Percentiles rank a stretch among this genome's conserved stretches.
These are phyloP conservation scores for Xiphophorus birchmanni DNA, from an alignment of 2,797 vertebrate genomes.

Conservation along the genomic window DNA sequence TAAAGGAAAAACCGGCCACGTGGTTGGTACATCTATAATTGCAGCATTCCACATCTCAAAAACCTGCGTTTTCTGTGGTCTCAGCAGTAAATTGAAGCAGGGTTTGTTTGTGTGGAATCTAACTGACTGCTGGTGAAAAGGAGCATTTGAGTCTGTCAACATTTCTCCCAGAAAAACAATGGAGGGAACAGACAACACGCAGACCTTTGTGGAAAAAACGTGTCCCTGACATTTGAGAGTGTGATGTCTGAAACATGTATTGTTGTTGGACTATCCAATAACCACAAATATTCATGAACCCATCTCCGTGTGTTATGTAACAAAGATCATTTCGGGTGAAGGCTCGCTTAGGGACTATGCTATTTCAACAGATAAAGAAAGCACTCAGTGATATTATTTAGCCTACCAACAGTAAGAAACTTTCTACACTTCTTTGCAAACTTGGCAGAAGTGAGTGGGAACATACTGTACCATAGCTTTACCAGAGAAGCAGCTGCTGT, in stretches of 20 bases:
- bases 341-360: constrained; percentile 8
- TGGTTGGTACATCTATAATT: neutral
- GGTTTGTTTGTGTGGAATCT: neutral
- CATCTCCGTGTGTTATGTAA: constrained; percentile 36
- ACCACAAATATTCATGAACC: constrained; percentile 57
- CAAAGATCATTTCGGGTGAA: constrained; percentile 21
- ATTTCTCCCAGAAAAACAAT: constrained; percentile 26
- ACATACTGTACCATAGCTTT: constrained; percentile 34
- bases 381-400: constrained; percentile 7
- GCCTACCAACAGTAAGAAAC: constrained; percentile 14
- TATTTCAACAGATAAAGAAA: constrained; percentile 17
- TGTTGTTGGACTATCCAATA: constrained; percentile 44
- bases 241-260: constrained; percentile 43
- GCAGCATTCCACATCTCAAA: neutral
- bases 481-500: constrained; percentile 40
- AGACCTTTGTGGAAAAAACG: constrained; percentile 20
- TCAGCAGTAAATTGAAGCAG: neutral
- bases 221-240: constrained; percentile 50
- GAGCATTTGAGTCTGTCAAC: neutral
- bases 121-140: neutral
- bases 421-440: constrained; percentile 27
- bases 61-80: neutral
- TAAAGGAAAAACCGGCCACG: neutral
- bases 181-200: constrained; percentile 27
- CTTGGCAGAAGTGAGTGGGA: constrained; percentile 36